Evolutionary conservation across 2,888 invertebrate species (phyloP), one percentile per base, ranked within the genome.

Genomic region (Troides helena): DNA sequence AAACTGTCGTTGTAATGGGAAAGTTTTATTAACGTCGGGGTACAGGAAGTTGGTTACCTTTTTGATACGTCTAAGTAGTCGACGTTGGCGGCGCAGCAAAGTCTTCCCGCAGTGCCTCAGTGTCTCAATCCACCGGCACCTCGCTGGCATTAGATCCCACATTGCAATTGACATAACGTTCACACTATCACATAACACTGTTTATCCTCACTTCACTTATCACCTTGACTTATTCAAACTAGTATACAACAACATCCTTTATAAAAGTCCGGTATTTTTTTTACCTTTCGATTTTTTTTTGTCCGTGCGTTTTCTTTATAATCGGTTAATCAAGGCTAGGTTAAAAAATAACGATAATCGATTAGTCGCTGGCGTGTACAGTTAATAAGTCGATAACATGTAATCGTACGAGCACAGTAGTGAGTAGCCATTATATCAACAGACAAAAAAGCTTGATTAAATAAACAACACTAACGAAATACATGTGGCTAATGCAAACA

Each of bases 71-170:
- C 90, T 84, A 61, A 93, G 84, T n/a, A 93, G 76, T 23, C 90
- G 81, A 59, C 92, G 82, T 75, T 93, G 92, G 57, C 92, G 85
- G 18, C 91, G 84, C 80, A 93, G 82, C 71, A 93, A 82, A 23
- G 92, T 91, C 76, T 93, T 93, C 59, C 92, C 93, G 78, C 93
- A 93, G 72, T 90, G 85, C 65, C 91, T 81, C 77, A 93, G 78
- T 61, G 92, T 89, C 78, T 92, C 91, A 63, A 93, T 88, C 90
- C 91, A 91, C 43, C 88, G 84, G 77, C 88, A 84, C 78, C 89
- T 81, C 68, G 86, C 85, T 75, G 90, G 92, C 85, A 93, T 82
- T 77, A 93, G 74, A 75, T 92, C 89, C 79, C 92, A 89, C 72
- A 89, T 85, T 66, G 83, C 87, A 71, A 79, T 77, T 56, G 87